These are phyloP conservation scores for Champsocephalus esox DNA, from an alignment of 2,797 vertebrate genomes.

Conservation along the genomic window DNA sequence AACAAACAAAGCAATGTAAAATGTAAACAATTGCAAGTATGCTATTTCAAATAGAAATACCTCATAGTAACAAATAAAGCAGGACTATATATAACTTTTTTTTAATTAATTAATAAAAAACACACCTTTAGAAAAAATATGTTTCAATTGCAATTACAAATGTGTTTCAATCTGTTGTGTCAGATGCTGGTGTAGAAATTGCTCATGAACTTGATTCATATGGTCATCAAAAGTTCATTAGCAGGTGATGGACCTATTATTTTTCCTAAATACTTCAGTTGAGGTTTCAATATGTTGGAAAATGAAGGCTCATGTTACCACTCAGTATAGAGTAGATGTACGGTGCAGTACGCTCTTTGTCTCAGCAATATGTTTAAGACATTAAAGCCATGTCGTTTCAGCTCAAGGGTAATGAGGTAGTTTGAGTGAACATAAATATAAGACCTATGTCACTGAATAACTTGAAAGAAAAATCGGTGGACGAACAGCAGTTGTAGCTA, in stretches of 20 bases:
- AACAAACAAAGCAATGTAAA: neutral
- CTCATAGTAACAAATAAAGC: neutral
- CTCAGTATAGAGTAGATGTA: neutral
- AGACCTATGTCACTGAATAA: slow-evolving; percentile 23
- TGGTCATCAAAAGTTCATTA: slow-evolving; percentile 7
- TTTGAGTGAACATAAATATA: neutral
- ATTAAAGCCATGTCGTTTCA: slow-evolving; percentile 6
- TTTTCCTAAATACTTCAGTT: slow-evolving; percentile 14
- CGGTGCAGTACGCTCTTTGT: neutral
- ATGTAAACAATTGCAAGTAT: neutral
- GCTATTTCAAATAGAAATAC: neutral
- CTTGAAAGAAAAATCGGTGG: slow-evolving; percentile 16
- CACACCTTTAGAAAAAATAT: too few relatives aligned
- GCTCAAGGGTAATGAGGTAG: neutral
- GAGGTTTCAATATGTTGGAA: slow-evolving; percentile 11
- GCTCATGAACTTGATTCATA: slow-evolving; percentile 4
- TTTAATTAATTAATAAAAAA: neutral
- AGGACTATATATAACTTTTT: too few relatives aligned
- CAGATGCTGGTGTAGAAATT: neutral
- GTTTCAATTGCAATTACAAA: neutral
- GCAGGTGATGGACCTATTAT: neutral
- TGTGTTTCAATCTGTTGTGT: too few relatives aligned
- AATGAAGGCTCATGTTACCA: slow-evolving; percentile 20
- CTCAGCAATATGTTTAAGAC: slow-evolving; percentile 27
- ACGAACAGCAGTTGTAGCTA: neutral